A percentile compares a stretch with the other conserved stretches of the same genome.
phyloP scores from a whole-genome alignment of 2,113 vertebrate species.

The Heterotilapia buettikoferi region DNA sequence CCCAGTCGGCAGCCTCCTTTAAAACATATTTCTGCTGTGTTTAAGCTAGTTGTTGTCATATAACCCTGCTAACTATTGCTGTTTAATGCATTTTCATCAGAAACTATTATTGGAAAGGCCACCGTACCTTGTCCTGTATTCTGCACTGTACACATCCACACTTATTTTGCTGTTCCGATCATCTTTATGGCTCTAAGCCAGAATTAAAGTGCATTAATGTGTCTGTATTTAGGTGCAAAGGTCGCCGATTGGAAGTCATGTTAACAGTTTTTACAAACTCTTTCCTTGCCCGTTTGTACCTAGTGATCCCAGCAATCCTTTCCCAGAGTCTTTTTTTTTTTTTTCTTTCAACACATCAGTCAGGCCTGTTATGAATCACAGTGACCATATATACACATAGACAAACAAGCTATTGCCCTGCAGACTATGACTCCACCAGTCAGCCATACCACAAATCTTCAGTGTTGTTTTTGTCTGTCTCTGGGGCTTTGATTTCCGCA shows the following conservation, averaged over 20 bases:
- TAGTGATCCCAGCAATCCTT: slow-evolving; percentile 5
- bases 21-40: neutral
- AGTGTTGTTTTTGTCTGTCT: slow-evolving; percentile 3
- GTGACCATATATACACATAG: neutral
- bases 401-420: neutral
- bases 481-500: slow-evolving; percentile 15
- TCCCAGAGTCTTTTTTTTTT: slow-evolving; percentile 5
- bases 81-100: neutral
- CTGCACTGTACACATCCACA: neutral
- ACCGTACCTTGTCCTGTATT: neutral
- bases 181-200: neutral
- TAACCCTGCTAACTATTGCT: neutral
- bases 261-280: slow-evolving; percentile 36
- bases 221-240: neutral
- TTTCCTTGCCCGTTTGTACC: slow-evolving; percentile 35
- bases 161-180: neutral
- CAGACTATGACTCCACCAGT: slow-evolving; percentile 16
- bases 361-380: slow-evolving; percentile 47
- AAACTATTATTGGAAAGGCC: neutral
- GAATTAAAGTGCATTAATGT: neutral
- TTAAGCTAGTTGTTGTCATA: neutral
- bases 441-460: neutral
- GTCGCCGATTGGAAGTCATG: slow-evolving; percentile 9
- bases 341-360: neutral
- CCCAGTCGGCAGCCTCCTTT: neutral